phyloP scores from a whole-genome alignment of 2,888 invertebrate genomes.

The Selenia dentaria region DNA sequence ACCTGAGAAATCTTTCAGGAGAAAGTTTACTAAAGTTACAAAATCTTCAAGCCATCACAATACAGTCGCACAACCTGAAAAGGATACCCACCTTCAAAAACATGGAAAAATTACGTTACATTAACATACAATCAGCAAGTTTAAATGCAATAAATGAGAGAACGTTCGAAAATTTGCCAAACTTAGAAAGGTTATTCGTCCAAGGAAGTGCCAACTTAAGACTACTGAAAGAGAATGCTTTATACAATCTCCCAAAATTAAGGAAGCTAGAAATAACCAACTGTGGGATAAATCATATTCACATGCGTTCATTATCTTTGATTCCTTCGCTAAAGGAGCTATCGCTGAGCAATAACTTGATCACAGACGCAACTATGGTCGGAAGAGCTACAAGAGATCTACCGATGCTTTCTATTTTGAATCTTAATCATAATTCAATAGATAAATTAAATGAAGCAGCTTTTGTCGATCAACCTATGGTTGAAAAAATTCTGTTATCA shows the following conservation, averaged over 20 bases:
- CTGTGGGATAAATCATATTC: conserved; percentile 91
- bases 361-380: conserved; percentile 92
- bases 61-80: conserved; percentile 91
- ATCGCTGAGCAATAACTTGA: conserved; percentile 88
- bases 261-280: conserved; percentile 89
- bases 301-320: conserved; percentile 89
- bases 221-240: conserved; percentile 89
- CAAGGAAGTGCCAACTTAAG: conserved; percentile 88
- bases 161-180: conserved; percentile 89
- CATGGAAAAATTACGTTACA: conserved; percentile 88
- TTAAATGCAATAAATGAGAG: conserved; percentile 87
- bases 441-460: conserved; percentile 90
- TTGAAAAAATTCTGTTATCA: conserved; percentile 88
- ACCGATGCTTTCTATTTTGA: conserved; percentile 87
- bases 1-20: conserved; percentile 90
- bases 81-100: conserved; percentile 90
- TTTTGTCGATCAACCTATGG: conserved; percentile 90
- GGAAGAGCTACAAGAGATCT: conserved; percentile 91
- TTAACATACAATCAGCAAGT: conserved; percentile 89
- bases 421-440: conserved; percentile 89
- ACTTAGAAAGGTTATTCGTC: conserved; percentile 90
- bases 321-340: conserved; percentile 89
- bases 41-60: conserved; percentile 92
- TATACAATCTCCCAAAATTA: conserved; percentile 88
- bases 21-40: conserved; percentile 90